Conservation (phyloP, 2,797 vertebrate genomes). For the Poeciliopsis infans region DNA sequence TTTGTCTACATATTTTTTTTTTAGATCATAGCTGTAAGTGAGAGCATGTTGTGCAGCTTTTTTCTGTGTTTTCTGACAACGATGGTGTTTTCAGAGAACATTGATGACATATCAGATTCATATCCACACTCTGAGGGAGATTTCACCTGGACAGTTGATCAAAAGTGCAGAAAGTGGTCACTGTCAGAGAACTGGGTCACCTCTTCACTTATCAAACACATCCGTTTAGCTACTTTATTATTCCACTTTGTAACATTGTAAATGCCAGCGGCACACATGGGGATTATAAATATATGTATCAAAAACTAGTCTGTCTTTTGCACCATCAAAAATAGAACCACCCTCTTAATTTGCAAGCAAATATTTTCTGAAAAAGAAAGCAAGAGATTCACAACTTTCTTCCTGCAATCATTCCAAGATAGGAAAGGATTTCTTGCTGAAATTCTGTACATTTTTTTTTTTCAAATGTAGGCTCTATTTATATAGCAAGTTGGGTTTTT, state of each 20-base stretch:
- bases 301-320: background rate
- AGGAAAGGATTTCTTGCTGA: background rate
- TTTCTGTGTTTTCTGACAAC: background rate
- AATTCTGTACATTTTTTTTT: background rate
- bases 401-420: background rate
- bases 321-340: background rate
- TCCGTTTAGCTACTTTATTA: background rate
- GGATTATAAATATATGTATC: background rate
- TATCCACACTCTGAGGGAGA: background rate
- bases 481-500: background rate
- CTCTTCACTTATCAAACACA: background rate
- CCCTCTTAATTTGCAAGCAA: background rate
- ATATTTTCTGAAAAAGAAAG: background rate
- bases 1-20: background rate
- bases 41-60: background rate
- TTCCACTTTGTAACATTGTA: background rate
- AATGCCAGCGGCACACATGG: background rate
- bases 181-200: background rate
- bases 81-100: background rate
- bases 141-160: background rate
- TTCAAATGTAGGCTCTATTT: background rate
- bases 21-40: background rate
- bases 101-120: conserved; percentile 3
- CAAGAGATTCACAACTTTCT: background rate
- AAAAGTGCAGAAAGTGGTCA: conserved; percentile 7